A percentile compares a stretch with the other conserved stretches of the same genome.
Conservation (phyloP, 2,113 vertebrate genomes). For the Elephantulus edwardii region DNA sequence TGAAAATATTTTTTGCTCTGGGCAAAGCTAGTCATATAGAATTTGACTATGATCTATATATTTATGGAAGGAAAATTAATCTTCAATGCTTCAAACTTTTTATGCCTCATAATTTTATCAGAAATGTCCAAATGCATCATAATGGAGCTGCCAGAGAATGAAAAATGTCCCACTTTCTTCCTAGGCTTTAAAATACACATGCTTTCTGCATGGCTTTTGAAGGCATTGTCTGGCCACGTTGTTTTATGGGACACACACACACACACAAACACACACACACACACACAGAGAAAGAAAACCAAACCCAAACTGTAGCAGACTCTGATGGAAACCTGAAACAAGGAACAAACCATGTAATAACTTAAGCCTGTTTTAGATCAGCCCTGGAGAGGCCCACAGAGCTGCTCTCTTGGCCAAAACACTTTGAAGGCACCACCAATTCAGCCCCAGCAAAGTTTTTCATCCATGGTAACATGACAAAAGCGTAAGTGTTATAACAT, state of each 20-base stretch:
- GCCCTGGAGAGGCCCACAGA: neutral
- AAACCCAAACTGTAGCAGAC: conserved; percentile 43
- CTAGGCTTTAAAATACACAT: conserved; percentile 56
- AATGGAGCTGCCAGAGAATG: conserved; percentile 76
- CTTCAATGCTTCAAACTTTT: conserved; percentile 86
- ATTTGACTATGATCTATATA: conserved; percentile 89
- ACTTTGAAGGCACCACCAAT: neutral
- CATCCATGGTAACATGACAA: conserved; percentile 8
- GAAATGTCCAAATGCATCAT: conserved; percentile 81
- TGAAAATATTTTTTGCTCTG: conserved; percentile 84
- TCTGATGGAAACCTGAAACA: conserved; percentile 7
- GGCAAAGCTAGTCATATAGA: conserved; percentile 83
- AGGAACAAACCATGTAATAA: neutral
- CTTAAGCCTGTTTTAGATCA: neutral
- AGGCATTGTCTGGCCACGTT: conserved; percentile 65
- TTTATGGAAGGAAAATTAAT: conserved; percentile 87
- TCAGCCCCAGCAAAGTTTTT: neutral
- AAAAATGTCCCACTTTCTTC: conserved; percentile 77
- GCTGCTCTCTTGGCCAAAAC: neutral
- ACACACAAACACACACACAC: too few species aligned
- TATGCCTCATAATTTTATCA: conserved; percentile 87
- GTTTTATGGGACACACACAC: conserved; percentile 38
- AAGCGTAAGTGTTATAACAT: neutral
- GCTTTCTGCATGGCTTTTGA: conserved; percentile 54
- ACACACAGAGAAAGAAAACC: too few species aligned